These are phyloP conservation scores for Pinna nobilis DNA, from an alignment of 1,140 invertebrate species.

Conservation along the genomic window DNA sequence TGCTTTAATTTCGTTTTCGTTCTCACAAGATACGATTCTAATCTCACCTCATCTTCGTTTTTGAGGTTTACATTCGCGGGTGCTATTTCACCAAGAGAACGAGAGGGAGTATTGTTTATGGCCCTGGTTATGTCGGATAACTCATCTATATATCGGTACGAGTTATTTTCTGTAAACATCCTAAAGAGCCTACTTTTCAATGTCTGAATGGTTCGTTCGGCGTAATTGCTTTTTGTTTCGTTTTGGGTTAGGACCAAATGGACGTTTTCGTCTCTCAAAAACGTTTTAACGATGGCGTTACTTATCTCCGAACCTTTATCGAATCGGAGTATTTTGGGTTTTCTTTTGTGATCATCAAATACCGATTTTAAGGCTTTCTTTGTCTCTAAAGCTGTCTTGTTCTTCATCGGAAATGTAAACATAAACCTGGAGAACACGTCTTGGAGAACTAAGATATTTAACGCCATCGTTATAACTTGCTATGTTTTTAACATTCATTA, in stretches of 20 bases:
- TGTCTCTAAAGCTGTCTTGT: not conserved
- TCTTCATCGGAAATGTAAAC: constrained; percentile 1
- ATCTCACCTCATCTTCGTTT: constrained; percentile 41
- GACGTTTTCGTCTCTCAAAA: constrained; percentile 6
- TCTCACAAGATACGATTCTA: constrained; percentile 17
- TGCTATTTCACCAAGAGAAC: constrained; percentile 9
- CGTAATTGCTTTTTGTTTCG: constrained; percentile 27
- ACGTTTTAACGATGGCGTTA: constrained; percentile 14
- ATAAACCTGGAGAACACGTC: constrained; percentile 30
- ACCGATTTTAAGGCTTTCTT: not conserved
- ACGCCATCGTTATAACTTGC: constrained; percentile 13
- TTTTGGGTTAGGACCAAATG: constrained; percentile 21
- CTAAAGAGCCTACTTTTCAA: constrained; percentile 25
- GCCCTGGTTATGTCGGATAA: constrained; percentile 18
- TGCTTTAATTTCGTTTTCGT: constrained; percentile 9
- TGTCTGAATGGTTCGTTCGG: constrained; percentile 25
- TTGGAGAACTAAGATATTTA: constrained; percentile 20
- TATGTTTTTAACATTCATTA: too few relatives aligned
- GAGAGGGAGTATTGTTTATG: constrained; percentile 36
- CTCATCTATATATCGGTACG: constrained; percentile 16
- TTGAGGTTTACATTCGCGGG: constrained; percentile 38
- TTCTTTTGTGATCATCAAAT: not conserved
- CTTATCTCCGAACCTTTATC: constrained; percentile 20
- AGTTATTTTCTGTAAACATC: constrained; percentile 14
- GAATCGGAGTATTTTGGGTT: constrained; percentile 11